A percentile compares a stretch with the other conserved stretches of the same genome.
These are phyloP conservation scores for Zenarchopterus dispar DNA, from an alignment of 2,797 vertebrate species.

Conservation along the genomic window DNA sequence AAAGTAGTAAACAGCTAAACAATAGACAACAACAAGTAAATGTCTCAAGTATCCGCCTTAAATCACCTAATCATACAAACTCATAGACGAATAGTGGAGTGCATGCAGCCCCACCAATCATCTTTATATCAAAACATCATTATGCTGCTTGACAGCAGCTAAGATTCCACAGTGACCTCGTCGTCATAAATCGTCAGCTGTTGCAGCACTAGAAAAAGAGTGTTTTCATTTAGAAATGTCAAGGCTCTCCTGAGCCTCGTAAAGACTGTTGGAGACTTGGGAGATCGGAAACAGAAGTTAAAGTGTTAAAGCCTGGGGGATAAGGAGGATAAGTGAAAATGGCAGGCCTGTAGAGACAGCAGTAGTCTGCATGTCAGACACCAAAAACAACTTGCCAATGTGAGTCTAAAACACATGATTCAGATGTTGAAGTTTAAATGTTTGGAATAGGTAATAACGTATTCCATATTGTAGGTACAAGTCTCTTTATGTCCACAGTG, in stretches of 20 bases:
- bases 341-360: conserved; percentile 36
- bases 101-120: conserved; percentile 89
- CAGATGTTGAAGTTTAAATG: conserved; percentile 2
- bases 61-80: conserved; percentile 42
- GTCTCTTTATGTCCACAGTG: background rate
- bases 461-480: background rate
- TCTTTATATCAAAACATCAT: conserved; percentile 95
- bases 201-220: conserved; percentile 89
- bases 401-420: conserved; percentile 7
- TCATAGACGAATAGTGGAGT: conserved; percentile 38
- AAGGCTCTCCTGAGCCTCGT: conserved; percentile 87
- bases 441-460: background rate
- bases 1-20: conserved; percentile 70
- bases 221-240: conserved; percentile 94
- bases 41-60: conserved; percentile 18
- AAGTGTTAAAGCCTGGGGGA: conserved; percentile 44
- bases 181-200: conserved; percentile 92
- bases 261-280: conserved; percentile 77
- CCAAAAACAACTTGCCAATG: conserved; percentile 7
- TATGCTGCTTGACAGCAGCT: conserved; percentile 92
- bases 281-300: conserved; percentile 56
- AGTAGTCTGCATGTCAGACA: conserved; percentile 2
- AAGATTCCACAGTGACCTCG: conserved; percentile 85
- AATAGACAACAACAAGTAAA: conserved; percentile 76
- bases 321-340: conserved; percentile 35